Evolutionary conservation across 2,113 vertebrate species (phyloP).

Genomic region (Misgurnus mizolepis): DNA sequence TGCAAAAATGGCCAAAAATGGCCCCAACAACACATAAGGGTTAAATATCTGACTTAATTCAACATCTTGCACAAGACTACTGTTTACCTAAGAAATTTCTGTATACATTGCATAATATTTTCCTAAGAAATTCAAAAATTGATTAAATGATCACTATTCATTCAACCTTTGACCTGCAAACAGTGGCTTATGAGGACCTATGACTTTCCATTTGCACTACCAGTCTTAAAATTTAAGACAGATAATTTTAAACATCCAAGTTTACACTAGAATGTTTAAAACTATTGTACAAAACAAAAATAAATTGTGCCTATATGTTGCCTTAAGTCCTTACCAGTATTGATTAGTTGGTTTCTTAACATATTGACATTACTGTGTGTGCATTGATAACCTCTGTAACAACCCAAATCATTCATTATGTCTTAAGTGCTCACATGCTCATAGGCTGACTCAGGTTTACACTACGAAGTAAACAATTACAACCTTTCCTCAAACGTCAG

Average conservation of each 20-base stretch:
- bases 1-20: no score
- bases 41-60: not conserved
- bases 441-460: not conserved
- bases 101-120: not conserved
- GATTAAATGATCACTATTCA: not conserved
- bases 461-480: not conserved
- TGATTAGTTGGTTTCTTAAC: not conserved
- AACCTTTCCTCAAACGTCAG: constrained; percentile 24
- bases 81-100: no score
- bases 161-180: constrained; percentile 19
- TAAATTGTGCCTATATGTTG: not conserved
- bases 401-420: not conserved
- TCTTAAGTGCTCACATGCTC: not conserved
- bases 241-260: not conserved
- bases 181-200: not conserved
- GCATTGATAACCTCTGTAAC: not conserved
- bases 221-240: not conserved
- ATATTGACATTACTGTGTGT: not conserved
- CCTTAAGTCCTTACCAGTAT: not conserved
- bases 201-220: not conserved
- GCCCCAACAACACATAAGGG: no score
- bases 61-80: not conserved
- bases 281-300: no score
- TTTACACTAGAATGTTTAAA: not conserved
- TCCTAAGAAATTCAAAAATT: not conserved